Conservation (phyloP, 1,140 invertebrate species). For the Euwallacea similis region DNA sequence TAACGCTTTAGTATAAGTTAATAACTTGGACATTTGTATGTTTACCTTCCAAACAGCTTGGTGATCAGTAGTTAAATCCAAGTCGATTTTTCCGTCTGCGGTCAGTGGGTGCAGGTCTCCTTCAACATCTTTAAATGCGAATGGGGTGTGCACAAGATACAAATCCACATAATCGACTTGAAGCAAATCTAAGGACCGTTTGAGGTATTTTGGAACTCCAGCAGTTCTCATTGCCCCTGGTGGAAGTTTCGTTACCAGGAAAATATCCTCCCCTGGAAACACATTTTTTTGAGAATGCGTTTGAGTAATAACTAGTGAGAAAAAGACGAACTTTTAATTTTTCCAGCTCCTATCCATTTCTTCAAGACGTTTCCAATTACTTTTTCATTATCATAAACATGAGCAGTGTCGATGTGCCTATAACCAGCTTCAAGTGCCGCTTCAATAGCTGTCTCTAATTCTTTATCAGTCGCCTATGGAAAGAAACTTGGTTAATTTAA, state of each 20-base stretch:
- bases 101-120: constrained; percentile 55
- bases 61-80: constrained; percentile 71
- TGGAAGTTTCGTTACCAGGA: constrained; percentile 78
- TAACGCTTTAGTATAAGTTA: not conserved
- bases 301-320: not conserved
- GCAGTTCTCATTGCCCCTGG: constrained; percentile 60
- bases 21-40: too few species aligned
- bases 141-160: constrained; percentile 82
- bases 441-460: constrained; percentile 69
- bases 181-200: constrained; percentile 71
- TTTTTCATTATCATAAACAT: constrained; percentile 80
- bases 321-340: constrained; percentile 58
- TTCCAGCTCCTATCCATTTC: constrained; percentile 71
- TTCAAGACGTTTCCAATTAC: constrained; percentile 75
- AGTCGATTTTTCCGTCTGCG: constrained; percentile 63
- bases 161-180: constrained; percentile 81
- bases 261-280: constrained; percentile 69
- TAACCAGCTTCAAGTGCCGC: constrained; percentile 68
- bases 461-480: constrained; percentile 65
- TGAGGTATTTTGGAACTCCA: constrained; percentile 72
- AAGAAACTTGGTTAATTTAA: too few species aligned
- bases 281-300: not conserved
- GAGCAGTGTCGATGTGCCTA: constrained; percentile 80
- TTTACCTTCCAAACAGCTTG: constrained; percentile 72
- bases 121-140: constrained; percentile 63